Percentiles rank a stretch among this genome's conserved stretches.
Conservation (phyloP, 2,888 invertebrate genomes). For the Caenorhabditis uteleia region DNA sequence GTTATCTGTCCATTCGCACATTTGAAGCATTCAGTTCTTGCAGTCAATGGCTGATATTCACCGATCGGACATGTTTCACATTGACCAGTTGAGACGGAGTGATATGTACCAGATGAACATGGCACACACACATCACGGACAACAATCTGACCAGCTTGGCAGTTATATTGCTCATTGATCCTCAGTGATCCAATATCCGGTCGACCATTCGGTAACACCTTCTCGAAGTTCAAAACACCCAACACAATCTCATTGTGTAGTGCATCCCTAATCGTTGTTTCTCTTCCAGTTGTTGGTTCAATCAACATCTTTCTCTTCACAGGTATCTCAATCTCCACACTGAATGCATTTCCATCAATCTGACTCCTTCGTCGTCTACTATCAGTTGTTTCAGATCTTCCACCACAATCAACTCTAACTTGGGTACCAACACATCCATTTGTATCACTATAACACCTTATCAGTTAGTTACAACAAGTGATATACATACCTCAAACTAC, state of each 20-base stretch:
- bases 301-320: conserved; percentile 39
- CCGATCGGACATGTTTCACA: conserved; percentile 71
- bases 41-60: conserved; percentile 67
- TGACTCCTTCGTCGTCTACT: conserved; percentile 71
- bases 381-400: conserved; percentile 15
- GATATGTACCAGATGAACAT: conserved; percentile 71
- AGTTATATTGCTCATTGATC: conserved; percentile 89
- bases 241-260: conserved; percentile 88
- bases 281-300: conserved; percentile 11
- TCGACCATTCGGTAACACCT: conserved; percentile 81
- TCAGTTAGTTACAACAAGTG: no score
- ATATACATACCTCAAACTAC: conserved; percentile 74
- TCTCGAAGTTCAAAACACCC: conserved; percentile 74
- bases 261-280: conserved; percentile 74
- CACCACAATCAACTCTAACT: conserved; percentile 71
- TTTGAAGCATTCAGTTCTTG: conserved; percentile 64
- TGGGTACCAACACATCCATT: conserved; percentile 88
- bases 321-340: conserved; percentile 46
- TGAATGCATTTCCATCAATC: conserved; percentile 19
- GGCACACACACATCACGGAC: conserved; percentile 86
- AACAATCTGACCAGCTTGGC: conserved; percentile 89
- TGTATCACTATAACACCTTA: conserved; percentile 71
- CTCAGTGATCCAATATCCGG: conserved; percentile 88
- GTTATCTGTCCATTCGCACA: conserved; percentile 69
- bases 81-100: conserved; percentile 51